Evolutionary conservation across 2,113 vertebrate genomes (phyloP).

Genomic region (Phyllopteryx taeniolatus): DNA sequence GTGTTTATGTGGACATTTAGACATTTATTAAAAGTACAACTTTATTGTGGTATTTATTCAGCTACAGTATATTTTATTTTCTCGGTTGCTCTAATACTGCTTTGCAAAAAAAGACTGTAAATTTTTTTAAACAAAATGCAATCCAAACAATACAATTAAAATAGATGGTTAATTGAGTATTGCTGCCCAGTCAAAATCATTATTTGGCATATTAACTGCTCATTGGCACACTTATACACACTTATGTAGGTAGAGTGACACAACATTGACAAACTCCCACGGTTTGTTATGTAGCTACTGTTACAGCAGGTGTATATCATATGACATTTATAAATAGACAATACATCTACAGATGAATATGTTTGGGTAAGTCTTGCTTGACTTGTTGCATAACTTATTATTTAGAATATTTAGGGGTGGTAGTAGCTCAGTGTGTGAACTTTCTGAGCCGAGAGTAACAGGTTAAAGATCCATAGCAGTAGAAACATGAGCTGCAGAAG

Average conservation of each 20-base stretch:
- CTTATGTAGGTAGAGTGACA: not conserved
- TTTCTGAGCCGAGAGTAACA: not conserved
- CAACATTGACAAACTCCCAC: not conserved
- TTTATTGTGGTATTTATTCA: no score
- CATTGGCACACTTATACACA: not conserved
- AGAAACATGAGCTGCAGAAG: not conserved
- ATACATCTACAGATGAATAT: not conserved
- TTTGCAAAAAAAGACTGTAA: no score
- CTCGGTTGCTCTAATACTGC: no score
- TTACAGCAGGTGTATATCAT: not conserved
- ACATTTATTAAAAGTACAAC: no score
- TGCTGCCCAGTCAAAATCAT: not conserved
- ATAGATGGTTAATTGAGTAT: not conserved
- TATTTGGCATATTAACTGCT: not conserved
- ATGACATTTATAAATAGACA: not conserved
- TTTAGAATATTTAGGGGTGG: not conserved
- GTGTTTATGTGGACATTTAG: no score
- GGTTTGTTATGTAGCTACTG: not conserved
- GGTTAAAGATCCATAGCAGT: not conserved
- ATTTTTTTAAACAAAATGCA: no score
- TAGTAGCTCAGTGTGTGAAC: not conserved
- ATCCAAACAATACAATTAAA: no score
- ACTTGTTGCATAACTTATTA: not conserved
- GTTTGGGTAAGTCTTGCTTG: not conserved
- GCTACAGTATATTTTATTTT: no score